Evolutionary conservation across 2,888 invertebrate species (phyloP), one percentile per base, ranked within the genome.

Genomic region (Brenthis ino): DNA sequence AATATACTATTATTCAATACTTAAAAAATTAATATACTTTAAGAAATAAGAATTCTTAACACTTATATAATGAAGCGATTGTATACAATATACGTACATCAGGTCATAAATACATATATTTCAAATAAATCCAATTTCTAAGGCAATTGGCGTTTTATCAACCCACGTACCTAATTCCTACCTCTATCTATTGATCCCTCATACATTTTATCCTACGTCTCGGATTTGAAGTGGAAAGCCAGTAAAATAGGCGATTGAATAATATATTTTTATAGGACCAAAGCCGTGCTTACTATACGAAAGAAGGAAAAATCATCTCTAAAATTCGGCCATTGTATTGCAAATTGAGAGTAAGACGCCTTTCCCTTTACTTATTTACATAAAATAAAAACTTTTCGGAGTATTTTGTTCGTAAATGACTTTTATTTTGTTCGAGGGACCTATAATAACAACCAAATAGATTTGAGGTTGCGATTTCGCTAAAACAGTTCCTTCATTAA

Each of bases 181-280:
- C 72, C 76, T 79, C 65, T 61, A 81, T 81, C 77, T 82, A 83
- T 83, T 83, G 84, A 85, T 84, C 81, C 82, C 83, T 82, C 85
- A 85, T 84, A 86, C 81, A 86, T 86, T 85, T 82, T 80, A 86
- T 85, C 85, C 80, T 85, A 84, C 85, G 82, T 85, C 86, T 86
- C 86, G 83, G 82, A 85, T 86, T 86, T 82, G 73, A 76, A 84
- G 81, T 83, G 81, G 80, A 88, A 84, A 88, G 82, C 85, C 86
- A 83, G 85, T 84, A 81, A 85, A 86, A 89, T 88, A 85, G 84
- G 82, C 88, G 84, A 89, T 91, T 89, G 91, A 89, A 91, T 91
- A 89, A 91, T 91, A 91, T 89, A 89, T 88, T 89, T 91, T 88
- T 87, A 89, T 89, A 85, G 85, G 81, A 83, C 84, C 83, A 84